Evolutionary conservation across 2,797 vertebrate species (phyloP), one percentile per base, ranked within the genome.

Genomic region (Peromyscus attwateri): DNA sequence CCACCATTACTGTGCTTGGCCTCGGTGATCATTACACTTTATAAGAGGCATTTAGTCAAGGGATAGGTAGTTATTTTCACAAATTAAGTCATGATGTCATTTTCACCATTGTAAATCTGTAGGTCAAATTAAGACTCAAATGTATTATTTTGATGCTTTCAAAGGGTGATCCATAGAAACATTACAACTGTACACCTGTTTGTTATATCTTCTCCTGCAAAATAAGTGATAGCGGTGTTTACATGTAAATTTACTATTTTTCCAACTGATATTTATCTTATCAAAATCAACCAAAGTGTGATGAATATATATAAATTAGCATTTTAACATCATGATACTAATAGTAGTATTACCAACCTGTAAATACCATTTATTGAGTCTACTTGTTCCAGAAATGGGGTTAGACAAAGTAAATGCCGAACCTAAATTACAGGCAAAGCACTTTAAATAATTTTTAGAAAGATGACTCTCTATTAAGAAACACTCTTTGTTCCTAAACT

Each of bases 1-100:
- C 94, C 68, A 95, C 46, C 40, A 29, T 82, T 62, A 43, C 40
- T 93, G 68, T 57, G 3, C 37, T 97, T 94, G 96, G 52, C 77
- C 11, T 70, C 85, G 29, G 43, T 31, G 3, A 87, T 83, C 37
- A 46, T 90, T 79, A 66, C 6, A 81, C 71, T 46, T 76, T 68
- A 13, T 77, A 94, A 93, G 75, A 94, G 27, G 4, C 6, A 62
- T 70, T 37, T 43, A 3, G 49, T 23, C 23, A 92, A 88, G 89
- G 7, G 91, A 37, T 46, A 29, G 40, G 14, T 70, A n/a, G 46
- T 43, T 90, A 52, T 19, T 82, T 80, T 96, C 14, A 94, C 68
- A 68, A 93, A 89, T 1, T 25, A 68, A 60, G n/a, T 73, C 21
- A 27, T 52, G 29, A n/a, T 87, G 13, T 17, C 17, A 68, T n/a